Evolutionary conservation across 2,113 vertebrate species (phyloP), one percentile per base, ranked within the genome.

Genomic region (Cathartes aura): DNA sequence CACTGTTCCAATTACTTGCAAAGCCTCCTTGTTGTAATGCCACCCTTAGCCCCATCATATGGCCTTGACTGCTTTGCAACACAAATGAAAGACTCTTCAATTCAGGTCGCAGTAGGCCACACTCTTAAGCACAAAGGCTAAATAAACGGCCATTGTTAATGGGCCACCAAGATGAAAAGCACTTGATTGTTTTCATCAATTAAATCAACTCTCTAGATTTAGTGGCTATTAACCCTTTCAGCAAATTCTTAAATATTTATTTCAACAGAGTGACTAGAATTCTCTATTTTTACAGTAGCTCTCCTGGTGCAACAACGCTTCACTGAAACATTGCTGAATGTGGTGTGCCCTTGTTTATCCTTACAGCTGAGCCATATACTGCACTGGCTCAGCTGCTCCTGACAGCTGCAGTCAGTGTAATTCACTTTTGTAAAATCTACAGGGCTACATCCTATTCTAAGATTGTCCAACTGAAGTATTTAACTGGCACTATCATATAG

Each of bases 121-220:
- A 55, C 89, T 96, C 95, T 84, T 76, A 73, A 95, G 79, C 95
- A 97, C 93, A 95, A 97, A 96, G 94, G 95, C 94, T 97, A 97
- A 97, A 97, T 96, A 97, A 96, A 94, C 59, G 58, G 42, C 67
- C 63, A 90, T 96, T 97, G 95, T 97, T 94, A 90, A 70, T 83
- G 84, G 84, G 82, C 94, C 93, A 88, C 95, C 91, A 76, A 94
- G 91, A 97, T 94, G 95, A 97, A 96, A 97, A 91, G 94, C 84
- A 91, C 91, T 97, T 95, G 84, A 97, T 96, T 95, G 94, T 96
- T 95, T 92, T 76, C 94, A 91, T 94, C 96, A 97, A 88, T 96
- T 96, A 97, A 96, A 97, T 91, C 91, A 83, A 67, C 89, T 91
- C 93, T 90, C 67, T 91, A 62, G 79, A 83, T 93, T 84, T 82